These are phyloP conservation scores for Perca flavescens DNA, from an alignment of 2,113 vertebrate genomes.

Conservation along the genomic window DNA sequence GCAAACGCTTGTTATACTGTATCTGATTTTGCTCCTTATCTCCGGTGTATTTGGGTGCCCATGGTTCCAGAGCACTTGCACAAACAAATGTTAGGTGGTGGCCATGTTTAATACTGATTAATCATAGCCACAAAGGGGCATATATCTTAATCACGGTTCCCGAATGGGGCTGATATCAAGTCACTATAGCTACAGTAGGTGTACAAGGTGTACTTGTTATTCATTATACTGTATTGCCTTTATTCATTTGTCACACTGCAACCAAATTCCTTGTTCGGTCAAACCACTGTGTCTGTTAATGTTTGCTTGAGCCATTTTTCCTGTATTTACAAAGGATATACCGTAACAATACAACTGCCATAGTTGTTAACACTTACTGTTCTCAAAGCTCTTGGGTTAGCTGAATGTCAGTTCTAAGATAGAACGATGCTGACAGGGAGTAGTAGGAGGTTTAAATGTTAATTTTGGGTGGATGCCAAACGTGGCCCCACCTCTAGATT, in stretches of 20 bases:
- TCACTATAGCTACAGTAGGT: not conserved
- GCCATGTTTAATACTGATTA: constrained; percentile 24
- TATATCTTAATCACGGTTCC: constrained; percentile 15
- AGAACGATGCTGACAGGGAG: not conserved
- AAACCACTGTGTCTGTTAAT: not conserved
- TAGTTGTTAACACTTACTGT: not conserved
- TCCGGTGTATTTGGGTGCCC: constrained; percentile 1
- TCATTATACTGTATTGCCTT: not conserved
- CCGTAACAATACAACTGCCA: not conserved
- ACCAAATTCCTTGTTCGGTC: not conserved
- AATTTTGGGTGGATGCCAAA: constrained; percentile 24
- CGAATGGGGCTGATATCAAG: constrained; percentile 32
- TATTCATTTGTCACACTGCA: not conserved
- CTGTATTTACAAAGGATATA: not conserved
- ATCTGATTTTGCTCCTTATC: constrained; percentile 46
- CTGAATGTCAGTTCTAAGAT: not conserved
- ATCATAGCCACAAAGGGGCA: constrained; percentile 24
- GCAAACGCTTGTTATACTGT: not conserved
- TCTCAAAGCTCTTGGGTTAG: not conserved
- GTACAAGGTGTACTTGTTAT: not conserved
- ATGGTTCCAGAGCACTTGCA: not conserved
- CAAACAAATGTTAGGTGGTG: constrained; percentile 51
- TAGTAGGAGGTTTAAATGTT: not conserved
- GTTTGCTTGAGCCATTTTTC: not conserved
- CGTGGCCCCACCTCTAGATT: constrained; percentile 59